phyloP scores from a whole-genome alignment of 2,113 vertebrate genomes.

The Ictidomys tridecemlineatus region DNA sequence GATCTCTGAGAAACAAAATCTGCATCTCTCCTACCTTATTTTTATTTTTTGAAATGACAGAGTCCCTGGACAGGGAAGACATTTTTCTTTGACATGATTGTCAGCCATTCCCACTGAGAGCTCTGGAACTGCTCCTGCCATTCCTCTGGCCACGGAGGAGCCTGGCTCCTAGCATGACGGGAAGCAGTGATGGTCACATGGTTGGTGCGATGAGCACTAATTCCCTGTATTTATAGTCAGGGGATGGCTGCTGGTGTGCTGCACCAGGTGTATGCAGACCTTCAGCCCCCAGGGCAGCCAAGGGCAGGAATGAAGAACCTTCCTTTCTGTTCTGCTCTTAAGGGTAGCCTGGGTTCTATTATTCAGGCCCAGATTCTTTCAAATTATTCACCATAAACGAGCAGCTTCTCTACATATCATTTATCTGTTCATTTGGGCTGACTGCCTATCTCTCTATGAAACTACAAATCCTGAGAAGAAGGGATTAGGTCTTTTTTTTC shows the following conservation, averaged over 20 bases:
- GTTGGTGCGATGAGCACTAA: not conserved
- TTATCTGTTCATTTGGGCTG: not conserved
- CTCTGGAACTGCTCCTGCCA: too few relatives aligned
- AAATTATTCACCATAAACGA: not conserved
- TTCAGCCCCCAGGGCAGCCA: not conserved
- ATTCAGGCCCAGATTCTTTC: not conserved
- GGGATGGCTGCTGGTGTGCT: too few relatives aligned
- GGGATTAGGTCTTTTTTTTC: not conserved
- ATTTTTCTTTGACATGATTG: not conserved
- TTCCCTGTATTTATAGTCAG: not conserved
- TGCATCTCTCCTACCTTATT: not conserved
- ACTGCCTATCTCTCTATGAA: not conserved
- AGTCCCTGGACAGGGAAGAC: not conserved
- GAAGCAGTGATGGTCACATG: not conserved
- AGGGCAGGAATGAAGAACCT: not conserved
- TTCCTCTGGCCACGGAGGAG: not conserved
- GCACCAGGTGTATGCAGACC: accelerated
- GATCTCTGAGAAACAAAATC: not conserved
- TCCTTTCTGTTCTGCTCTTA: not conserved
- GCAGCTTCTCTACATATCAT: not conserved
- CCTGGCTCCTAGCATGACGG: not conserved
- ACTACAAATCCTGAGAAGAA: not conserved
- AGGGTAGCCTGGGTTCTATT: not conserved
- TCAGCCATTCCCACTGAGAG: not conserved
- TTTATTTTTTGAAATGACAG: not conserved